These are phyloP conservation scores for Natator depressus DNA, from an alignment of 2,113 vertebrate genomes.

Conservation along the genomic window DNA sequence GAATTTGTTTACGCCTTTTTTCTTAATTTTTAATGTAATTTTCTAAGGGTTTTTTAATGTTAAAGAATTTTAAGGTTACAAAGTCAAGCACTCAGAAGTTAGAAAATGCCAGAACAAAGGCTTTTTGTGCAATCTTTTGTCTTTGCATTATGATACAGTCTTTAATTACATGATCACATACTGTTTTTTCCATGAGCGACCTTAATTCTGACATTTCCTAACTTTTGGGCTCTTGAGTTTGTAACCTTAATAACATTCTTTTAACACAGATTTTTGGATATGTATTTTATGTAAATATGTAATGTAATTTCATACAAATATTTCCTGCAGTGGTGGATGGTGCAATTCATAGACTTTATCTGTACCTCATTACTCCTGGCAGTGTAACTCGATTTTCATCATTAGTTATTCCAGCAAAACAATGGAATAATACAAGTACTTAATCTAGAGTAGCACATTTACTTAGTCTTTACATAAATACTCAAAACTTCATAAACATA, in stretches of 20 bases:
- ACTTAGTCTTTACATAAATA: not conserved
- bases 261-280: not conserved
- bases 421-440: not conserved
- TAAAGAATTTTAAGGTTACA: not conserved
- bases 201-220: slow-evolving; percentile 5
- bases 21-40: not conserved
- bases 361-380: not conserved
- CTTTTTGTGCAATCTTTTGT: not conserved
- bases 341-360: not conserved
- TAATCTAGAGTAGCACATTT: not conserved
- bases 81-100: not conserved
- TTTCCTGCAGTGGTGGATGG: not conserved
- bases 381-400: slow-evolving; percentile 14
- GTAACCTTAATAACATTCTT: slow-evolving; percentile 17
- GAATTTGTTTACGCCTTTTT: not conserved
- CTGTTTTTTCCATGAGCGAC: not conserved
- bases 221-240: slow-evolving; percentile 24
- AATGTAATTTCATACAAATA: not conserved
- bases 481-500: slow-evolving; percentile 17
- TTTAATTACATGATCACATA: not conserved
- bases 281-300: not conserved
- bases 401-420: not conserved
- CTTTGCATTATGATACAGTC: not conserved
- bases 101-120: not conserved
- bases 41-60: not conserved